Evolutionary conservation across 2,888 invertebrate genomes (phyloP).

Genomic region (Hanleya hanleyi): DNA sequence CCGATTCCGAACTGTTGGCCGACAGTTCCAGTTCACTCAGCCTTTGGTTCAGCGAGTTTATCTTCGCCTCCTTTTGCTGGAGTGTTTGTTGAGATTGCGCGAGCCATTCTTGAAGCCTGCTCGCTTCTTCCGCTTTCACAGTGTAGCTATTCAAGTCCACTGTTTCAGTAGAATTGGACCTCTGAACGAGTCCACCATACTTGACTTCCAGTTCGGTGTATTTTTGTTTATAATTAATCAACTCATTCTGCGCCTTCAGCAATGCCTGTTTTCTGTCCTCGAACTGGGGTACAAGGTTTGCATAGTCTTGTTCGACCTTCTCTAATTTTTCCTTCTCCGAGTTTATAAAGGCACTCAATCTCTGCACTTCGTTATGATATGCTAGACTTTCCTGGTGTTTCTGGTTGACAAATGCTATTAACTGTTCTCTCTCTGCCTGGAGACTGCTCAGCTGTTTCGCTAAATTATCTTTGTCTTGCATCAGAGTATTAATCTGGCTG

Average conservation of each 20-base stretch:
- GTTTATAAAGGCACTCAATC: slow-evolving; percentile 75
- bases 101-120: slow-evolving; percentile 42
- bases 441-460: slow-evolving; percentile 83
- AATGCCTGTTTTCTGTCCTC: slow-evolving; percentile 72
- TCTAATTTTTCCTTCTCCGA: slow-evolving; percentile 57
- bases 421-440: slow-evolving; percentile 72
- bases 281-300: slow-evolving; percentile 66
- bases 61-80: slow-evolving; percentile 38
- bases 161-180: slow-evolving; percentile 49
- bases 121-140: slow-evolving; percentile 49
- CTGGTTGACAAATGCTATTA: slow-evolving; percentile 78
- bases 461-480: slow-evolving; percentile 71
- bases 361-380: slow-evolving; percentile 89
- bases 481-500: slow-evolving; percentile 47
- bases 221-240: slow-evolving; percentile 68
- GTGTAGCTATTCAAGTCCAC: slow-evolving; percentile 49
- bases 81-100: slow-evolving; percentile 20
- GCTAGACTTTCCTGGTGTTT: slow-evolving; percentile 90
- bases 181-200: slow-evolving; percentile 60
- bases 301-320: slow-evolving; percentile 61
- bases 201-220: slow-evolving; percentile 68
- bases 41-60: slow-evolving; percentile 49
- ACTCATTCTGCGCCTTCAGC: slow-evolving; percentile 71
- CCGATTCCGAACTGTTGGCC: slow-evolving; percentile 49
- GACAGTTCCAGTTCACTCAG: slow-evolving; percentile 55